Conservation (phyloP, 2,888 invertebrate species). For the Dromius quadrimaculatus region DNA sequence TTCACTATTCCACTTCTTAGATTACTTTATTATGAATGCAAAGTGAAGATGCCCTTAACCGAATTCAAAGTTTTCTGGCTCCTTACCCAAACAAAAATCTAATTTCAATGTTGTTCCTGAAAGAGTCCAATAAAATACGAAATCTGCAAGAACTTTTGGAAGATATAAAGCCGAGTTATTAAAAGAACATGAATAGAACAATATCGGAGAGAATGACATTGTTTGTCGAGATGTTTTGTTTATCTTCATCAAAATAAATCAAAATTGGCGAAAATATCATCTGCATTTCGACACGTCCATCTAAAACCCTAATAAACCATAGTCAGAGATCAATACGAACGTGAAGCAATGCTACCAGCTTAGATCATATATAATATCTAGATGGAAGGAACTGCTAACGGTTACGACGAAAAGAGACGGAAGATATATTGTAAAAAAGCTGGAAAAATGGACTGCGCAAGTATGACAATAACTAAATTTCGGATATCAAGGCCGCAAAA, state of each 20-base stretch:
- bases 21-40: too few relatives aligned
- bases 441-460: too few relatives aligned
- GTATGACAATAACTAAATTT: neutral
- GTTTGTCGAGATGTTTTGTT: too few relatives aligned
- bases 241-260: constrained; percentile 9
- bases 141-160: too few relatives aligned
- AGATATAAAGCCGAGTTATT: too few relatives aligned
- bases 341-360: constrained; percentile 9
- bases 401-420: too few relatives aligned
- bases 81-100: constrained; percentile 18
- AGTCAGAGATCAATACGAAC: constrained; percentile 23
- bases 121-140: neutral
- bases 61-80: constrained; percentile 1
- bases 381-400: too few relatives aligned
- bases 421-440: too few relatives aligned
- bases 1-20: too few relatives aligned
- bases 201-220: too few relatives aligned
- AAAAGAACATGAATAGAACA: too few relatives aligned
- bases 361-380: too few relatives aligned
- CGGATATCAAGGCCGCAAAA: neutral
- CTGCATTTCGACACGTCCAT: constrained; percentile 3
- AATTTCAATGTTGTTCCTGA: constrained; percentile 9
- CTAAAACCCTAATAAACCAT: constrained; percentile 4
- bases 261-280: constrained; percentile 6
- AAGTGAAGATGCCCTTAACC: constrained; percentile 10